Evolutionary conservation across 1,140 invertebrate genomes (phyloP).

Genomic region (Calycopis cecrops): DNA sequence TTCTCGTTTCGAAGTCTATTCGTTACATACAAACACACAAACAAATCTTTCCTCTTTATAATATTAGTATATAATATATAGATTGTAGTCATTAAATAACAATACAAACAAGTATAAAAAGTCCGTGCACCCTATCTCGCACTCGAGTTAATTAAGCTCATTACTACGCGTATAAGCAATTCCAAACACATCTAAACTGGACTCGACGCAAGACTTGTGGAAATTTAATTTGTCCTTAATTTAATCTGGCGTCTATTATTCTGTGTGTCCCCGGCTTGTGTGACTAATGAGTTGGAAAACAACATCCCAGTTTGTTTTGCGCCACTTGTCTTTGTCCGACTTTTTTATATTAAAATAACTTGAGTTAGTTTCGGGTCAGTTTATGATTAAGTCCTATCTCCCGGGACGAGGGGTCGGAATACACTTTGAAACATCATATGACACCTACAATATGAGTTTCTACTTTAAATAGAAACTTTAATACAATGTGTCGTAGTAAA

Average conservation of each 20-base stretch:
- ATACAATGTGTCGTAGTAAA: not conserved
- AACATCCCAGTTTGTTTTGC: constrained; percentile 33
- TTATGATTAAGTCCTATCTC: constrained; percentile 9
- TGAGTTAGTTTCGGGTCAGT: constrained; percentile 28
- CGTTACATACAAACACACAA: too few species aligned
- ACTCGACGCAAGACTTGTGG: not conserved
- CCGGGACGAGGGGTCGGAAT: constrained; percentile 4
- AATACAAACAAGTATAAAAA: not conserved
- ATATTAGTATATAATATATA: too few species aligned
- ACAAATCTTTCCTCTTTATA: too few species aligned
- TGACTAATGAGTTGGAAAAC: constrained; percentile 53
- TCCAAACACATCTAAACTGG: too few species aligned
- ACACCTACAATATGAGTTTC: not conserved
- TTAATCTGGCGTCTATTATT: not conserved
- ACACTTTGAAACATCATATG: constrained; percentile 10
- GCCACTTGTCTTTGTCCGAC: constrained; percentile 34
- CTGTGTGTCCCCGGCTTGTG: constrained; percentile 30
- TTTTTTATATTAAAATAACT: constrained; percentile 49
- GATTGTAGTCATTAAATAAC: not conserved
- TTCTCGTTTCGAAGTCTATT: too few species aligned
- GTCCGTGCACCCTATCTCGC: too few species aligned
- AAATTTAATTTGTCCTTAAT: constrained; percentile 9
- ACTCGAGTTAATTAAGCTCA: too few species aligned
- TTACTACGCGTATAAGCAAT: too few species aligned
- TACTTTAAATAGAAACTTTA: too few species aligned